phyloP scores from a whole-genome alignment of 2,113 vertebrate genomes.

The Setophaga coronata region DNA sequence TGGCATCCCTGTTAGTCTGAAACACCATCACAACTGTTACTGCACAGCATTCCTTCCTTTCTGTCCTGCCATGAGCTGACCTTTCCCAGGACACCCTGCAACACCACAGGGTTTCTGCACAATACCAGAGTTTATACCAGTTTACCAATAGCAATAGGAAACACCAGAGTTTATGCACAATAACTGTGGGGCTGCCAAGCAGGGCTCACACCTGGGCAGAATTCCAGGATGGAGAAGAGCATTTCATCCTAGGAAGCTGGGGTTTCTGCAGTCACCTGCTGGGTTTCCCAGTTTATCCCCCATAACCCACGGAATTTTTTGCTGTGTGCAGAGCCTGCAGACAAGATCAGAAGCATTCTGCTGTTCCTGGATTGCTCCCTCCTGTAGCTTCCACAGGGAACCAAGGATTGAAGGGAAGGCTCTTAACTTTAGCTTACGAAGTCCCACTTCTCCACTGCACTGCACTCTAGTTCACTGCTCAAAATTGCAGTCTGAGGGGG shows the following conservation, averaged over 20 bases:
- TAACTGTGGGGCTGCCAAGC: not conserved
- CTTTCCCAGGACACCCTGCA: not conserved
- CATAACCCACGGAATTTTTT: fast-evolving
- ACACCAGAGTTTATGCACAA: fast-evolving
- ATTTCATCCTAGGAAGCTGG: not conserved
- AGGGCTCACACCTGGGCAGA: not conserved
- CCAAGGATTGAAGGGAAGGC: not conserved
- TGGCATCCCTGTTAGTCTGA: constrained; percentile 98
- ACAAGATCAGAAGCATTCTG: fast-evolving
- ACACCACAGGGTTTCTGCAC: fast-evolving
- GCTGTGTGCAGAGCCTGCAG: not conserved
- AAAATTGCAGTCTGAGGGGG: not conserved
- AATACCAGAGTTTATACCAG: too few relatives aligned
- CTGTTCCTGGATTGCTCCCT: not conserved
- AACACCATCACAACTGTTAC: constrained; percentile 9
- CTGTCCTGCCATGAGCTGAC: not conserved
- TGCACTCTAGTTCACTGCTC: not conserved
- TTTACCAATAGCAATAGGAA: too few relatives aligned
- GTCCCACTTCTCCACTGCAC: not conserved
- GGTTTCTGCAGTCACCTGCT: not conserved
- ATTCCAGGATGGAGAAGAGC: fast-evolving
- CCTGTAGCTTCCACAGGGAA: not conserved
- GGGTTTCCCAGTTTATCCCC: not conserved
- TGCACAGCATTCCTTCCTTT: not conserved
- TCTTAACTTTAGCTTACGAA: not conserved